Percentiles rank a stretch among this genome's conserved stretches.
Evolutionary conservation across 2,888 invertebrate genomes (phyloP).

Genomic region (Spodoptera picta): DNA sequence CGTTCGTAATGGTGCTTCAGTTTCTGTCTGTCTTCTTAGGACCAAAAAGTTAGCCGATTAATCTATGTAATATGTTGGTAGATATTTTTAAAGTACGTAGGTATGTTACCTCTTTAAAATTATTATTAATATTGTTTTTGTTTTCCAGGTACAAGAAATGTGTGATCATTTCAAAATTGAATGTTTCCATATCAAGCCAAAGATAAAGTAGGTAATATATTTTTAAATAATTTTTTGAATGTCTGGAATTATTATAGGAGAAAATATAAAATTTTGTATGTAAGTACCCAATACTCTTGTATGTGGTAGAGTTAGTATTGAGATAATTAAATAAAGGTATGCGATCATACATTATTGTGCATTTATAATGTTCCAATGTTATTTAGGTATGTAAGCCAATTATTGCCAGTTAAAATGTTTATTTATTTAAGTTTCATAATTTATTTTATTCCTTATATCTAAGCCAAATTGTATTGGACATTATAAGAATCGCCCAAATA

Average conservation of each 20-base stretch:
- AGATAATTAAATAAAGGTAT: slow-evolving; percentile 31
- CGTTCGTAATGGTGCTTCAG: too few relatives aligned
- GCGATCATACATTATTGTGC: slow-evolving; percentile 25
- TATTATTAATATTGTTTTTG: slow-evolving; percentile 1
- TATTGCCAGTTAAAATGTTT: slow-evolving; percentile 2
- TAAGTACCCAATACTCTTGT: slow-evolving; percentile 38
- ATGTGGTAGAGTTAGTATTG: slow-evolving; percentile 45
- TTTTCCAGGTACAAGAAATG: slow-evolving; percentile 96
- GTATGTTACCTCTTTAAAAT: too few relatives aligned
- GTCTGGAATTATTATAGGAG: slow-evolving; percentile 38
- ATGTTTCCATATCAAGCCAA: slow-evolving; percentile 91
- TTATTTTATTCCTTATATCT: not conserved
- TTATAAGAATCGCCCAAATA: not conserved
- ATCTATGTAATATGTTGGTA: too few relatives aligned
- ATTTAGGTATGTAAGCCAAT: slow-evolving; percentile 9
- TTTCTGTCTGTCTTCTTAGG: too few relatives aligned
- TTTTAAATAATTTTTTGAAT: slow-evolving; percentile 45
- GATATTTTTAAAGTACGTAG: too few relatives aligned
- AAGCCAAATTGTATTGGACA: slow-evolving; percentile 9
- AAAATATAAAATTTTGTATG: slow-evolving; percentile 7
- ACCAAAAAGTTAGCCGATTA: too few relatives aligned
- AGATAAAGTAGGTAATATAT: slow-evolving; percentile 70
- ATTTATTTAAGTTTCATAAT: too few relatives aligned
- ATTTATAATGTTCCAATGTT: slow-evolving; percentile 7
- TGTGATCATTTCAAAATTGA: slow-evolving; percentile 96